A percentile compares a stretch with the other conserved stretches of the same genome.
These are phyloP conservation scores for Melanotaenia boesemani DNA, from an alignment of 2,797 vertebrate genomes.

Conservation along the genomic window DNA sequence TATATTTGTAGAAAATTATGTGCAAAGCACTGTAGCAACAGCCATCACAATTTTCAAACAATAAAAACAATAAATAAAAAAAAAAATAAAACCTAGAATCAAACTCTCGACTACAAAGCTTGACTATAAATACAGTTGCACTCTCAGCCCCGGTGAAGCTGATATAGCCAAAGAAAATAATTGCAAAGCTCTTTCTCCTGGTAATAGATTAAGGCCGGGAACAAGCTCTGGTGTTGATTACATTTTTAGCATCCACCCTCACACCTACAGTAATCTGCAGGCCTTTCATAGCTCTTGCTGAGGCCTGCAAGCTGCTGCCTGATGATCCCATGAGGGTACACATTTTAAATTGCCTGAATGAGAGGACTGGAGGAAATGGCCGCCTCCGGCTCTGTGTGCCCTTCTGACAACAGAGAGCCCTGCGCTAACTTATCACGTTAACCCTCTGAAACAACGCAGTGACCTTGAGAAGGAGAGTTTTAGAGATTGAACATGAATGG, in stretches of 20 bases:
- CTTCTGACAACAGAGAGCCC: constrained; percentile 34
- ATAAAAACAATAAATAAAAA: constrained; percentile 25
- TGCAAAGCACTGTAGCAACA: too few relatives aligned
- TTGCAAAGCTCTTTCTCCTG: constrained; percentile 43
- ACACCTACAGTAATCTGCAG: constrained; percentile 71
- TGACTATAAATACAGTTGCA: constrained; percentile 58
- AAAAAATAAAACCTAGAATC: constrained; percentile 14
- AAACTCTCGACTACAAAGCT: constrained; percentile 14
- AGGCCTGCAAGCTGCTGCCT: constrained; percentile 66
- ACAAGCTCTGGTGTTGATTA: constrained; percentile 67
- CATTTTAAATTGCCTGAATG: constrained; percentile 73
- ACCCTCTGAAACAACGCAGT: constrained; percentile 37
- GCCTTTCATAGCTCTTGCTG: constrained; percentile 61
- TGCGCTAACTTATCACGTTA: constrained; percentile 54
- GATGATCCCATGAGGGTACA: constrained; percentile 64
- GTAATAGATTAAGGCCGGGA: constrained; percentile 70
- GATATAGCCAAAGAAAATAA: constrained; percentile 64
- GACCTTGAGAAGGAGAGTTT: constrained; percentile 60
- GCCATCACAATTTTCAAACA: not conserved
- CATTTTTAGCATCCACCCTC: constrained; percentile 68
- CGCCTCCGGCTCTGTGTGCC: constrained; percentile 53
- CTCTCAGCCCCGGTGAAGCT: constrained; percentile 26
- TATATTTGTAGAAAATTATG: too few relatives aligned
- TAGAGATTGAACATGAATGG: constrained; percentile 3
- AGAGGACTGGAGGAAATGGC: constrained; percentile 37